Base-by-base conservation (phyloP, 2,888 invertebrate genomes). In the Sesamia inferens region DNA sequence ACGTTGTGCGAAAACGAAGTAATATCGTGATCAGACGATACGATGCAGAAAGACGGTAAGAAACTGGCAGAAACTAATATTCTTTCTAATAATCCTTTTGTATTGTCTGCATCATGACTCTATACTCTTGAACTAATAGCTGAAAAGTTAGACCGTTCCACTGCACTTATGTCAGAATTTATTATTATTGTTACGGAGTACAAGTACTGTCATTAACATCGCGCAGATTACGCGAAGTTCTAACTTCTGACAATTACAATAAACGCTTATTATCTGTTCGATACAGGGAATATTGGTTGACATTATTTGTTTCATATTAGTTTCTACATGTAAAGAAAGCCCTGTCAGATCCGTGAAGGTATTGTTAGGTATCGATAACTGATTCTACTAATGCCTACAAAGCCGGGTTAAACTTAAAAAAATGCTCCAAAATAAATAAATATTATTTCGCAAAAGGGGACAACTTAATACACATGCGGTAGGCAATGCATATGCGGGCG, bases 121-220 rank as follows among this genome's bases (percentile, higher is more conserved):
- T 11, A 63, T 63, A 83, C 76, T 61, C 70, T 66, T 80, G 68
- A 81, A 66, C 81, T 81, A 76, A 83, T 74, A 66, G 81, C 62
- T 81, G 81, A 81, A 81, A 81, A 81, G 84, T 81, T 81, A 66
- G 68, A 22, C 64, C 76, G 66, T 84, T 71, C 14, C 83, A 22
- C 58, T 81, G 81, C 81, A 81, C 81, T 81, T 71, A 83, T 47
- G 76, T 48, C 58, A 59, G 51, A 76, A 81, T 81, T 81, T 81
- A 81, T 81, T 81, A 76, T 81, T 81, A 81, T 81, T 81, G 76
- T 81, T 81, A 79, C 64, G 5, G 48, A 62, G 65, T 63, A 31
- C 55, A 65, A 79, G 76, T 71, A 82, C 62, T 70, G 71, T 63
- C 78, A 66, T 81, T 81, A 64, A 71, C 66, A 69, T 75, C 31